A percentile compares a stretch with the other conserved stretches of the same genome.
These are phyloP conservation scores for Leptoteleia sp. DNA, from an alignment of 1,140 invertebrate species.

Conservation along the genomic window DNA sequence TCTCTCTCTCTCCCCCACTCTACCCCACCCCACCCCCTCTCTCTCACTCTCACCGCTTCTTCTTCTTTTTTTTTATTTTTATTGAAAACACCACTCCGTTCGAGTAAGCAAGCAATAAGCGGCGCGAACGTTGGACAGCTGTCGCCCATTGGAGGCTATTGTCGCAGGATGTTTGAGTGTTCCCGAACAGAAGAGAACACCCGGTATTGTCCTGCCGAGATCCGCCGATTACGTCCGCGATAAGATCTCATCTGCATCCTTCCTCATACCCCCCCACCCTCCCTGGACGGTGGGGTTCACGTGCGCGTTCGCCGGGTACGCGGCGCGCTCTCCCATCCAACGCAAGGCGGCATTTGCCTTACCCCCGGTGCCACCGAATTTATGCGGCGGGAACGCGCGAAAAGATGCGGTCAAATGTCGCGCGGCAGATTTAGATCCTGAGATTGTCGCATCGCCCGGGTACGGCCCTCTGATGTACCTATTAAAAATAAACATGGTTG, in stretches of 20 bases:
- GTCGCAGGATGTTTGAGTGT: conserved; percentile 79
- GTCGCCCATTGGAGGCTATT: conserved; percentile 78
- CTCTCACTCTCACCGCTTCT: no score
- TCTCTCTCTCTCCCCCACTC: no score
- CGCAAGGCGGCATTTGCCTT: no score
- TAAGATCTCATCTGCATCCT: conserved; percentile 81
- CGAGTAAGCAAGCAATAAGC: conserved; percentile 51
- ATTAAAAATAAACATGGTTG: conserved; percentile 46
- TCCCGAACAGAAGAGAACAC: conserved; percentile 78
- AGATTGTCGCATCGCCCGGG: conserved; percentile 41
- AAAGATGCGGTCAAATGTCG: conserved; percentile 56
- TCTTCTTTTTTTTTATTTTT: conserved; percentile 45
- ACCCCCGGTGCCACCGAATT: conserved; percentile 34
- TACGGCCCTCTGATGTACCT: conserved; percentile 26
- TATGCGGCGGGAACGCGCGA: conserved; percentile 45
- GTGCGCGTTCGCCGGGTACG: conserved; percentile 30
- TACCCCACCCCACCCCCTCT: no score
- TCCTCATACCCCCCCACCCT: conserved; percentile 40
- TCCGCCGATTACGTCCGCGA: conserved; percentile 78
- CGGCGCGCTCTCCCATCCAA: conserved; percentile 29
- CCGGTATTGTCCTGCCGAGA: conserved; percentile 79
- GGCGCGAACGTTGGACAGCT: conserved; percentile 76
- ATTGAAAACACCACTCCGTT: conserved; percentile 58
- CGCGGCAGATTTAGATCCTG: conserved; percentile 48
- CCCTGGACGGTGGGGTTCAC: conserved; percentile 13